Evolutionary conservation across 2,113 vertebrate species (phyloP).

Genomic region (Psophia crepitans): DNA sequence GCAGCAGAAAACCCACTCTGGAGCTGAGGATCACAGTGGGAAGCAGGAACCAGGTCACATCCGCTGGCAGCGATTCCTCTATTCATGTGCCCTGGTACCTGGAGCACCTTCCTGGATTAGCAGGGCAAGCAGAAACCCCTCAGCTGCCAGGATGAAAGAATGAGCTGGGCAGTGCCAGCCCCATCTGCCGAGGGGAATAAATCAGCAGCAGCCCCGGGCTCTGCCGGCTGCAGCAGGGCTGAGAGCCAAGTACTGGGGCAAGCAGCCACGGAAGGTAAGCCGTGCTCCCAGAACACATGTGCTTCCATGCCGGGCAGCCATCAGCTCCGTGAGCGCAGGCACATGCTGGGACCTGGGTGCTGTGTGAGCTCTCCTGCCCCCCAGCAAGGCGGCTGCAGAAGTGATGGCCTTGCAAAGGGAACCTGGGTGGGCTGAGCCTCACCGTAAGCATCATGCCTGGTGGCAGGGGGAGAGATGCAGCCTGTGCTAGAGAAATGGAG

Average conservation of each 20-base stretch:
- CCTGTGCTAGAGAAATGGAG: not conserved
- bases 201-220: rapidly evolving
- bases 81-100: not conserved
- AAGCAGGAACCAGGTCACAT: not conserved
- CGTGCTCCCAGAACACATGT: rapidly evolving
- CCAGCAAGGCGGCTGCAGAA: not conserved
- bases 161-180: not conserved
- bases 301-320: not conserved
- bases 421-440: not conserved
- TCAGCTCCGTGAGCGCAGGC: rapidly evolving
- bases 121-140: not conserved
- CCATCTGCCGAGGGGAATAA: not conserved
- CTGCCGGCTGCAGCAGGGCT: rapidly evolving
- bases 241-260: rapidly evolving
- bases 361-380: too few relatives aligned
- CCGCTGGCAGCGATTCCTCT: not conserved
- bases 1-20: not conserved
- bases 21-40: not conserved
- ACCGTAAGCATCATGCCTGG: rapidly evolving
- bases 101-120: not conserved
- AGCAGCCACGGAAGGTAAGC: not conserved
- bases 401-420: not conserved
- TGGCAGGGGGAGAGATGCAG: not conserved
- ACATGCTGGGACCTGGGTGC: not conserved
- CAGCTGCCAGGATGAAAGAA: not conserved